A percentile compares a stretch with the other conserved stretches of the same genome.
Evolutionary conservation across 2,113 vertebrate species (phyloP).

Genomic region (Gymnorhina tibicen): DNA sequence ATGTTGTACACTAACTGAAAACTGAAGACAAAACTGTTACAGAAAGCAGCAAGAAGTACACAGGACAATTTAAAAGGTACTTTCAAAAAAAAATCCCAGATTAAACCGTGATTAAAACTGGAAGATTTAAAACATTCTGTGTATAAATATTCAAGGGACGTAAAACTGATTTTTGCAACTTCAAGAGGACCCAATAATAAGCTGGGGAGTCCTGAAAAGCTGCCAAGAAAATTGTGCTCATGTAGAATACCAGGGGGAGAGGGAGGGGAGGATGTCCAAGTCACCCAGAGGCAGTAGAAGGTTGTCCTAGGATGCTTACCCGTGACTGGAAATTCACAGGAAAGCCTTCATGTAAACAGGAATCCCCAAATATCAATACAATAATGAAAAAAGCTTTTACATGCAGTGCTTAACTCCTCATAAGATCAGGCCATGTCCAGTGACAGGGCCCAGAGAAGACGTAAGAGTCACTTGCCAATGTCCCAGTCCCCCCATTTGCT

Average conservation of each 20-base stretch:
- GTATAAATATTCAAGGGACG: not conserved
- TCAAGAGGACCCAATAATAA: not conserved
- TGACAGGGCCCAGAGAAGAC: not conserved
- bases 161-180: not conserved
- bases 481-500: rapidly evolving
- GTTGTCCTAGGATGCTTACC: not conserved
- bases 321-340: not conserved
- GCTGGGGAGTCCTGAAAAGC: not conserved
- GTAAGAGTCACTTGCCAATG: rapidly evolving
- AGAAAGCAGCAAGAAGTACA: constrained; percentile 8
- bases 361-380: not conserved
- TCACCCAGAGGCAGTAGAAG: not conserved
- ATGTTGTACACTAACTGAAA: not conserved
- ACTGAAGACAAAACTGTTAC: not conserved
- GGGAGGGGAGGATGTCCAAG: not conserved
- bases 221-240: not conserved
- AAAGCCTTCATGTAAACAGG: not conserved
- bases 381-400: not conserved
- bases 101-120: not conserved
- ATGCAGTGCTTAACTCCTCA: not conserved
- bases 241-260: not conserved
- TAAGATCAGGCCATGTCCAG: not conserved
- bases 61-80: not conserved
- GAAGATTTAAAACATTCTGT: not conserved
- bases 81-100: not conserved